Evolutionary conservation across 23 tunicate genomes (phyloP).

Genomic region (Botrylloides violaceus): DNA sequence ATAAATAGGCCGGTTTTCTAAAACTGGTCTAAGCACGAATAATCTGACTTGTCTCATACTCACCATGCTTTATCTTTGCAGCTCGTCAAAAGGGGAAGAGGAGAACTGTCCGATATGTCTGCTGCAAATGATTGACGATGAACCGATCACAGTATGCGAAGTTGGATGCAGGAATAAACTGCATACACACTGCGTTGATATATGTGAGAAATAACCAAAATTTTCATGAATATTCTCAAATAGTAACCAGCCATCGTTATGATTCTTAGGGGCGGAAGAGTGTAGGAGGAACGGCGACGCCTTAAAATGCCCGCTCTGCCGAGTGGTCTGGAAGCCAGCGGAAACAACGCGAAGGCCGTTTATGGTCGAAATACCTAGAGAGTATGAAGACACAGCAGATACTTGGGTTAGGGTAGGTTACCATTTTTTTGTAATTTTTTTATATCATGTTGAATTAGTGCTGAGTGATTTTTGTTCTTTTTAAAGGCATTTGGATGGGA

Average conservation of each 20-base stretch:
- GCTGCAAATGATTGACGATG: conserved; percentile 88
- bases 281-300: conserved; percentile 72
- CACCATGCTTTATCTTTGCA: conserved; percentile 22
- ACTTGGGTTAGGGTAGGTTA: conserved; percentile 66
- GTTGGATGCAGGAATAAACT: conserved; percentile 90
- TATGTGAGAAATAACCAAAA: conserved; percentile 73
- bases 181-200: conserved; percentile 90
- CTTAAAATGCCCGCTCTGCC: conserved; percentile 69
- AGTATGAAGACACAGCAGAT: conserved; percentile 62
- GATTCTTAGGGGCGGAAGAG: conserved; percentile 87
- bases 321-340: conserved; percentile 88
- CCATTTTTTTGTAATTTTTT: neutral
- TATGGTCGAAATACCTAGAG: conserved; percentile 77
- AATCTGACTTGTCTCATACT: neutral
- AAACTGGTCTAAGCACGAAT: too few relatives aligned
- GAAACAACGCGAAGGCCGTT: conserved; percentile 38
- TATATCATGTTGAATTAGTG: neutral
- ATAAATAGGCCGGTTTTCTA: too few relatives aligned
- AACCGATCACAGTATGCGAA: conserved; percentile 86
- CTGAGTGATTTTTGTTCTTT: neutral
- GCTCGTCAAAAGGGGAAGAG: conserved; percentile 89
- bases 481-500: conserved; percentile 86
- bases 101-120: conserved; percentile 91
- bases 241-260: too few relatives aligned
- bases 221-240: too few relatives aligned